Conservation (phyloP, 2,113 vertebrate genomes). For the Cyprinodon variegatus region DNA sequence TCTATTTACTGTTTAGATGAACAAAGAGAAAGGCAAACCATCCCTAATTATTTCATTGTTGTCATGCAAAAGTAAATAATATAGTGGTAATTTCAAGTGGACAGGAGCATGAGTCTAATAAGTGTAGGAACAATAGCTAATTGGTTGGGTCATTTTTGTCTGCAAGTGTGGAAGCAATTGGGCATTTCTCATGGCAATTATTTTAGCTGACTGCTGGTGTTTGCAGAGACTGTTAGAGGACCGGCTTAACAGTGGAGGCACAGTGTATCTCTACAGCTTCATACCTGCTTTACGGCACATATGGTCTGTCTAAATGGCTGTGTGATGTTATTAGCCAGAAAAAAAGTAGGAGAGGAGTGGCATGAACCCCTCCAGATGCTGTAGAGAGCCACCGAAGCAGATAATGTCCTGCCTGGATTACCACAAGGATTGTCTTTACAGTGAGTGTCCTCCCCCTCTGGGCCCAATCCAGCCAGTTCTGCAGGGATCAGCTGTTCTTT, state of each 20-base stretch:
- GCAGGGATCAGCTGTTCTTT: slow-evolving; percentile 66
- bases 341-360: slow-evolving; percentile 42
- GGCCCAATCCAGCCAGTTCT: slow-evolving; percentile 63
- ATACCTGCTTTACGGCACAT: slow-evolving; percentile 17
- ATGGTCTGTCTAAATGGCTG: slow-evolving; percentile 17
- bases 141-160: slow-evolving; percentile 27
- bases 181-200: not conserved
- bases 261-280: not conserved
- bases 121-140: slow-evolving; percentile 27
- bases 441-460: slow-evolving; percentile 64
- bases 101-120: slow-evolving; percentile 25
- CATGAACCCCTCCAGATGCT: slow-evolving; percentile 66
- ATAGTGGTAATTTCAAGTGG: slow-evolving; percentile 25
- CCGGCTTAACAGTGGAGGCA: slow-evolving; percentile 1
- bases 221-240: slow-evolving; percentile 1
- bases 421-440: slow-evolving; percentile 68
- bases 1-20: slow-evolving; percentile 19
- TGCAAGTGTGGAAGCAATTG: slow-evolving; percentile 9
- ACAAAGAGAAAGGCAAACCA: slow-evolving; percentile 1
- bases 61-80: slow-evolving; percentile 26
- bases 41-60: slow-evolving; percentile 36
- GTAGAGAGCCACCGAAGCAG: slow-evolving; percentile 62
- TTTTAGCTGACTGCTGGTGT: not conserved
- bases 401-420: slow-evolving; percentile 75
- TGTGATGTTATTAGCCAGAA: slow-evolving; percentile 22